phyloP scores from a whole-genome alignment of 2,797 vertebrate genomes.

The Prionace glauca region DNA sequence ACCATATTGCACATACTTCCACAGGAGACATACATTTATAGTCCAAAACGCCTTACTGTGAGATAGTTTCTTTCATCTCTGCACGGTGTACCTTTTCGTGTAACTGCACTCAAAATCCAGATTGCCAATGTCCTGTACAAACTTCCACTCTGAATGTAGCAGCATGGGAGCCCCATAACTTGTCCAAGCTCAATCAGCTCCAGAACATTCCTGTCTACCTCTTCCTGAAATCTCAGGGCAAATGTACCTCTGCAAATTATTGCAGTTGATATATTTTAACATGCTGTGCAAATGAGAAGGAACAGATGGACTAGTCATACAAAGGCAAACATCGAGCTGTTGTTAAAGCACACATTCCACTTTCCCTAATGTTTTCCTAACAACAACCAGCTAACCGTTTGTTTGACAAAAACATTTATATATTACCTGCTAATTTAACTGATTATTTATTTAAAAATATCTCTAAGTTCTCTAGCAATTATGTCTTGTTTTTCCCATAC shows the following conservation, averaged over 20 bases:
- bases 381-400: background rate
- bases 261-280: background rate
- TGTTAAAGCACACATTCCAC: slow-evolving; percentile 14
- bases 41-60: background rate
- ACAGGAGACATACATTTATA: background rate
- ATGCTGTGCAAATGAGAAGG: background rate
- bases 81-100: background rate
- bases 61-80: too few species aligned
- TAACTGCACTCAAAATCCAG: background rate
- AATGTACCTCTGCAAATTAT: background rate
- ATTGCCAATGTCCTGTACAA: background rate
- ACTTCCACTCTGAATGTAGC: background rate
- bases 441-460: background rate
- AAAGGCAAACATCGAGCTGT: background rate
- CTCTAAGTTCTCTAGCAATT: background rate
- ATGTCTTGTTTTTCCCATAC: background rate
- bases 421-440: slow-evolving; percentile 3
- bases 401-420: background rate
- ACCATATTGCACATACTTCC: background rate
- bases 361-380: background rate
- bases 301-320: slow-evolving; percentile 8
- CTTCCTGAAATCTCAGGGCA: background rate
- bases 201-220: background rate
- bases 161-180: background rate
- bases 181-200: background rate